These are phyloP conservation scores for Clupea harengus DNA, from an alignment of 2,113 vertebrate species.

Conservation along the genomic window DNA sequence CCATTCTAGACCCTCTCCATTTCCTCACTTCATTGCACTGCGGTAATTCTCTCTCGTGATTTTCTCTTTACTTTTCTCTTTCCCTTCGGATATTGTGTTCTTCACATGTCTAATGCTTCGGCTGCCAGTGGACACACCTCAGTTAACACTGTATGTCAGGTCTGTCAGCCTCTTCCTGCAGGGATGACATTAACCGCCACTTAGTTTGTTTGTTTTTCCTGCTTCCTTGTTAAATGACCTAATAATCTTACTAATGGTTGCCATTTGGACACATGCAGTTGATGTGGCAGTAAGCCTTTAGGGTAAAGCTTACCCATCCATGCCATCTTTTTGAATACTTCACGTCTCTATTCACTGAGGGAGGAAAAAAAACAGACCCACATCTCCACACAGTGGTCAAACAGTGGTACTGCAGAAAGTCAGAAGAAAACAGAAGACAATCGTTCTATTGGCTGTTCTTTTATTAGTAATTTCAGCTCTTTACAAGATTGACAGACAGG, in stretches of 20 bases:
- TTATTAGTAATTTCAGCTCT: constrained; percentile 48
- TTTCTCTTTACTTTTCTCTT: not conserved
- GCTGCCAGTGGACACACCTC: not conserved
- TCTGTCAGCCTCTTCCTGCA: not conserved
- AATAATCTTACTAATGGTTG: constrained; percentile 9
- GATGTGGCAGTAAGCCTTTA: not conserved
- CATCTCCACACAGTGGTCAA: constrained; percentile 28
- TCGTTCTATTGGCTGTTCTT: constrained; percentile 25
- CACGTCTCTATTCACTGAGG: not conserved
- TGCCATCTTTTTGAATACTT: not conserved
- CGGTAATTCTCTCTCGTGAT: not conserved
- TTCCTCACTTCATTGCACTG: not conserved
- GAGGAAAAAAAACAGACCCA: not conserved
- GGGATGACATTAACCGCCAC: not conserved
- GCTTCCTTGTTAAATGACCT: constrained; percentile 14
- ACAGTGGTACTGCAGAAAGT: not conserved
- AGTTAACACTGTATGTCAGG: not conserved
- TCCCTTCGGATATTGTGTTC: not conserved
- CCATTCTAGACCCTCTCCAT: not conserved
- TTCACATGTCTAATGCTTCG: not conserved
- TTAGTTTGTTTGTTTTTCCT: not conserved
- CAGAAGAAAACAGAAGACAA: not conserved
- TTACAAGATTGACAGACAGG: constrained; percentile 48
- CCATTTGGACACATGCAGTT: not conserved
- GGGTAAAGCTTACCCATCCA: not conserved